phyloP scores from a whole-genome alignment of 2,888 invertebrate species.

The Caenorhabditis zanzibari region DNA sequence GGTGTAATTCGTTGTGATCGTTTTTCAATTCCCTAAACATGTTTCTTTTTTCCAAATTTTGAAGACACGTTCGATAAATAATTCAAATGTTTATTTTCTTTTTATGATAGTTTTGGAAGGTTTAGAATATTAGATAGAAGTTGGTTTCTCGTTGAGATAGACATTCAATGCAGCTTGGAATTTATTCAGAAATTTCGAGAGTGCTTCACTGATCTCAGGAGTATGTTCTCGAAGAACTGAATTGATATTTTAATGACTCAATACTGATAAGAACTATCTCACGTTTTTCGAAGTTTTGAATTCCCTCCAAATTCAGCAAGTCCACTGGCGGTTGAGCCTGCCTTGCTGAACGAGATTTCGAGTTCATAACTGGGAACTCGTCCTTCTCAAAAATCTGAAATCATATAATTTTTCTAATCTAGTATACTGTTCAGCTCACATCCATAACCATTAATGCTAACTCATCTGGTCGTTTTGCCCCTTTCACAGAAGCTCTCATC shows the following conservation, averaged over 20 bases:
- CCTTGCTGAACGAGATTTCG: slow-evolving; percentile 6
- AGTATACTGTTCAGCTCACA: slow-evolving; percentile 19
- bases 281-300: slow-evolving; percentile 34
- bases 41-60: slow-evolving; percentile 30
- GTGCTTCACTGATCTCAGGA: slow-evolving; percentile 17
- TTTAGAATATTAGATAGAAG: neutral
- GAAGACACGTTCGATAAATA: slow-evolving; percentile 37
- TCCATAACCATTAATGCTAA: slow-evolving; percentile 17
- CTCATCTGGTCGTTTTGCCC: slow-evolving; percentile 21
- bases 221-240: slow-evolving; percentile 39
- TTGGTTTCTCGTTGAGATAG: neutral
- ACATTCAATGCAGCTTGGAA: slow-evolving; percentile 34
- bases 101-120: neutral
- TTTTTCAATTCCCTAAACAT: neutral
- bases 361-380: slow-evolving; percentile 20
- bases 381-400: slow-evolving; percentile 39
- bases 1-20: slow-evolving; percentile 31
- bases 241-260: neutral
- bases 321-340: neutral
- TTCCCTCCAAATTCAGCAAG: neutral
- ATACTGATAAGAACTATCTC: neutral
- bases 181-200: neutral
- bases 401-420: neutral
- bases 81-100: slow-evolving; percentile 6
- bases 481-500: slow-evolving; percentile 30